Evolutionary conservation across 2,113 vertebrate species (phyloP), one percentile per base, ranked within the genome.

Genomic region (Aphelocoma coerulescens): DNA sequence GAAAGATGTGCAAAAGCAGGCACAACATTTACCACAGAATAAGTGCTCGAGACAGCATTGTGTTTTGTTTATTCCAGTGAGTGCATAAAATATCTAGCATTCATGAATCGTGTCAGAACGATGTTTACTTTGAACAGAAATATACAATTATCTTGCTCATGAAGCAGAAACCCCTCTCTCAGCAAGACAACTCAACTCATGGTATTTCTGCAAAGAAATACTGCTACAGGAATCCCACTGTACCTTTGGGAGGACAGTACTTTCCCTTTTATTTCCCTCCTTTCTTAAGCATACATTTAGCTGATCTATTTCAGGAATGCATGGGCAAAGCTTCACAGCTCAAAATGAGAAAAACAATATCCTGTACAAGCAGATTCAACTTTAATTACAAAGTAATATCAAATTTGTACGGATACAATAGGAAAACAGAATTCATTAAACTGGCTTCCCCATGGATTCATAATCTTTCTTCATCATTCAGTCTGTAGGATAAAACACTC

Each of bases 51-150:
- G 63, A 81, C 15, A 33, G 51, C 30, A 68, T 17, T 68, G 23
- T 82, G 68, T 57, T 44, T 59, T 95, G 48, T 87, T 91, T 89
- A 85, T 75, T 85, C 54, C 76, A 66, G 76, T 10, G 41, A 88
- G 54, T 19, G 37, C 27, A 63, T 67, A 85, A 89, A 92, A 63
- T 80, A 92, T 35, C 69, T 72, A 74, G 81, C 6, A 1, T 82
- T 58, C 55, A 68, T 61, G 16, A 95, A 96, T 71, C 0, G 0
- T 65, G 79, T 65, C 90, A 96, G 43, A 85, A 86, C n/a, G 5
- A 79, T 71, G 44, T 67, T 86, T 93, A 73, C 43, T 85, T 93
- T 78, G 58, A 93, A 96, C 37, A 95, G 43, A 93, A 95, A 83
- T 81, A 93, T 5, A 94, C 48, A 71, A 84, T 93, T 88, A 88